Percentiles rank a stretch among this genome's conserved stretches.
Conservation (phyloP, 2,113 vertebrate genomes). For the Eulemur macaco region DNA sequence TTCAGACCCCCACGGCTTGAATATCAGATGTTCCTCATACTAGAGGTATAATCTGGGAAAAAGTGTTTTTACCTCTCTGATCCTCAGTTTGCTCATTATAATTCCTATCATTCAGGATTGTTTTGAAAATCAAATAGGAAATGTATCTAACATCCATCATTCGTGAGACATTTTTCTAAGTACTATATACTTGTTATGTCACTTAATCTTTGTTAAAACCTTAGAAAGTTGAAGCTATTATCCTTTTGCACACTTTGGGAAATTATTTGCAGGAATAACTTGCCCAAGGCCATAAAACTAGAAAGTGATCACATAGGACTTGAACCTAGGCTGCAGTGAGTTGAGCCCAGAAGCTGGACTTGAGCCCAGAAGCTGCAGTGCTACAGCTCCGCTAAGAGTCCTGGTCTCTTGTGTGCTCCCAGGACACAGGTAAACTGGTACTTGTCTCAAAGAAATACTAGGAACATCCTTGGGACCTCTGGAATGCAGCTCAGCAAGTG, state of each 20-base stretch:
- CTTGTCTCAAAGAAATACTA: not conserved
- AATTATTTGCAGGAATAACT: not conserved
- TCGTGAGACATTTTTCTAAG: not conserved
- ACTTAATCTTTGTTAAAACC: not conserved
- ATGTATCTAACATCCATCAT: not conserved
- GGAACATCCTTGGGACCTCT: not conserved
- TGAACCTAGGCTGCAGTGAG: not conserved
- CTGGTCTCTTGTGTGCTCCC: fast-evolving
- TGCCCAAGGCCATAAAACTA: not conserved
- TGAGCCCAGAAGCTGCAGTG: no score
- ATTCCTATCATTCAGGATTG: not conserved
- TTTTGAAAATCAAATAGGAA: not conserved
- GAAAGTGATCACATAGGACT: not conserved
- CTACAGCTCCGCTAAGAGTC: fast-evolving
- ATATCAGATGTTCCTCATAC: not conserved
- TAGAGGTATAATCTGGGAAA: not conserved
- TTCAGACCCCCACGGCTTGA: not conserved
- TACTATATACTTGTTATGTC: not conserved
- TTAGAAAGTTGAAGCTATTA: not conserved
- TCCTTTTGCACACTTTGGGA: not conserved
- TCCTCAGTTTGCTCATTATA: not conserved
- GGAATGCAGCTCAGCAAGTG: not conserved
- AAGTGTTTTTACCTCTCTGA: not conserved
- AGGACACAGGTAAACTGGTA: not conserved
- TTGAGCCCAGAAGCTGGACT: no score